Base-by-base conservation (phyloP, 2,888 invertebrate genomes). In the Adelphocoris suturalis region DNA sequence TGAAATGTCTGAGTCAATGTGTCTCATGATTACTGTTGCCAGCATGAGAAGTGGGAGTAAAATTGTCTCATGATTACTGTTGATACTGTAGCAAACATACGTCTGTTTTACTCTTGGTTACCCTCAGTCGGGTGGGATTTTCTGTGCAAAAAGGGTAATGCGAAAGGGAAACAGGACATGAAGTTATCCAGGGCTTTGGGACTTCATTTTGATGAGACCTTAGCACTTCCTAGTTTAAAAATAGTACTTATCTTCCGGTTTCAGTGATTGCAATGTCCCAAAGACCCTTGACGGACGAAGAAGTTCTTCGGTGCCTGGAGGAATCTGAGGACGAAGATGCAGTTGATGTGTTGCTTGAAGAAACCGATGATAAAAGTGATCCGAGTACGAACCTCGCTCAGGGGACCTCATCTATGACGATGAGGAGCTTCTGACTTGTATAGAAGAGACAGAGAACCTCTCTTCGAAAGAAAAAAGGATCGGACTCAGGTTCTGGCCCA, bases 311-410 rank as follows among this genome's bases (percentile, higher is more conserved):
- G n/a, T 61, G 61, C n/a, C n/a, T n/a, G 37, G 37, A 37, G 7
- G 37, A 61, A n/a, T 61, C 61, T n/a, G 61, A 7, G 14, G 61
- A 61, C 61, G 61, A 61, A 61, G 61, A 61, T n/a, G 61, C 61
- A n/a, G n/a, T 61, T 61, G 61, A 61, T 4, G 4, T 9, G n/a
- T n/a, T 61, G 19, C n/a, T 61, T 3, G 61, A 61, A n/a, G 61
- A 61, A 61, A 61, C 61, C 9, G 19, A 19, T 9, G 61, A 61
- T n/a, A n/a, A 61, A 19, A 61, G 61, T 61, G 61, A n/a, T 19
- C 61, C 61, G n/a, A 61, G n/a, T 61, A n/a, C n/a, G 61, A 61
- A n/a, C 61, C 61, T 14, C n/a, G 61, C 19, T 61, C 19, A 19
- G 61, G n/a, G n/a, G 61, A 61, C 16, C 16, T 11, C 13, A 13